phyloP scores from a whole-genome alignment of 2,888 invertebrate species.

The Euspilapteryx auroguttella region DNA sequence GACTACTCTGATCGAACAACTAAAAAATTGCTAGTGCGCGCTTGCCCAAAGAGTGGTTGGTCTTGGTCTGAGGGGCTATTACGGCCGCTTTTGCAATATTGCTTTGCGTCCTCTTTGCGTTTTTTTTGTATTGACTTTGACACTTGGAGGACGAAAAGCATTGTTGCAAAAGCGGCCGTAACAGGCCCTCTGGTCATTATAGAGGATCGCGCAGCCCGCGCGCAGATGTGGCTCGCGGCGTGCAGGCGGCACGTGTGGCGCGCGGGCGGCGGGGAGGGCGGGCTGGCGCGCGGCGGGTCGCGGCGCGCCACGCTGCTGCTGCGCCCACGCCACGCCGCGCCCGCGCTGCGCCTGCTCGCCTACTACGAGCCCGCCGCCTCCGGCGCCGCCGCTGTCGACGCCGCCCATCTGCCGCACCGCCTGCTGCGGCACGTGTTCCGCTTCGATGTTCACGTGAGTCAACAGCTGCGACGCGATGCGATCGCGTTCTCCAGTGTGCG shows the following conservation, averaged over 20 bases:
- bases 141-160: no score
- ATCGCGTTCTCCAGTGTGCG: no score
- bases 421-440: slow-evolving; percentile 37
- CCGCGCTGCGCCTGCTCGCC: slow-evolving; percentile 21
- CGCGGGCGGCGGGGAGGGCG: slow-evolving; percentile 8
- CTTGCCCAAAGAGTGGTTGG: no score
- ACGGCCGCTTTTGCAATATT: no score
- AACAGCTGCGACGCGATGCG: no score
- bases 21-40: no score
- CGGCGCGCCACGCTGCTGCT: slow-evolving; percentile 13
- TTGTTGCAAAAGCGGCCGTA: no score
- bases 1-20: no score
- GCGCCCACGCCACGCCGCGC: slow-evolving; percentile 21
- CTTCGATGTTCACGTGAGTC: slow-evolving; percentile 23
- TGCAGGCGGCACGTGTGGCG: slow-evolving; percentile 19
- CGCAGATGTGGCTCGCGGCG: slow-evolving; percentile 17
- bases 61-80: no score
- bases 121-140: no score
- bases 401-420: slow-evolving; percentile 17
- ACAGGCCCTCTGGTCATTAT: no score
- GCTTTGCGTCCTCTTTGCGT: no score
- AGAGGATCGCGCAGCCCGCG: slow-evolving; percentile 40
- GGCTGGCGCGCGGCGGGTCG: slow-evolving; percentile 7
- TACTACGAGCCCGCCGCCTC: slow-evolving; percentile 26
- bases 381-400: slow-evolving; percentile 10